A percentile compares a stretch with the other conserved stretches of the same genome.
These are phyloP conservation scores for Gymnoscopelus microlampas DNA, from an alignment of 2,797 vertebrate genomes.

Conservation along the genomic window DNA sequence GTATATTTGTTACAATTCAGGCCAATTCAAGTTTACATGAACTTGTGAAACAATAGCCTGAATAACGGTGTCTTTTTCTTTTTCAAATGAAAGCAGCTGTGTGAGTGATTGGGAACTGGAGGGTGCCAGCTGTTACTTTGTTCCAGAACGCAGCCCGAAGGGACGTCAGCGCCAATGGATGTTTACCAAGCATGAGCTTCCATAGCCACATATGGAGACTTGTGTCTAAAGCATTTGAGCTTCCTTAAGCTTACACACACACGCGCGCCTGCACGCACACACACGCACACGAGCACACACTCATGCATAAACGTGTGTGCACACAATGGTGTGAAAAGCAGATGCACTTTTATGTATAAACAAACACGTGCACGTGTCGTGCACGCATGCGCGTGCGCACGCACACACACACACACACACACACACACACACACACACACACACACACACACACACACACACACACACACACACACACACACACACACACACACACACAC, in stretches of 20 bases:
- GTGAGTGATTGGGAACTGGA: constrained; percentile 6
- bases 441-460: background rate
- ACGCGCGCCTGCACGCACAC: constrained; percentile 6
- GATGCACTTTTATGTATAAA: background rate
- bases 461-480: background rate
- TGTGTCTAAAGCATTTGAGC: constrained; percentile 9
- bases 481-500: constrained; percentile 11
- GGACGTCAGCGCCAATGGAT: constrained; percentile 24
- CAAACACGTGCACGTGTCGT: background rate
- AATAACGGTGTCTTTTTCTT: background rate
- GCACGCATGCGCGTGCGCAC: too few relatives aligned
- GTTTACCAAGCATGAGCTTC: constrained; percentile 32
- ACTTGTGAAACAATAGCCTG: background rate
- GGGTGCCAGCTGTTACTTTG: constrained; percentile 26
- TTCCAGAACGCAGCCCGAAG: constrained; percentile 18
- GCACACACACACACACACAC: too few relatives aligned
- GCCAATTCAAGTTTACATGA: background rate
- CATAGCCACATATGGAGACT: constrained; percentile 4
- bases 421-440: too few relatives aligned
- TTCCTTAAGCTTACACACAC: background rate
- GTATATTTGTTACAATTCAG: too few relatives aligned
- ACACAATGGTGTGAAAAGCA: too few relatives aligned
- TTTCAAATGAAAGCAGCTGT: constrained; percentile 5
- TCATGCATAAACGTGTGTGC: background rate
- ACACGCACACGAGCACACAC: background rate